Evolutionary conservation across 2,888 invertebrate genomes (phyloP).

Genomic region (Hypsopygia costalis): DNA sequence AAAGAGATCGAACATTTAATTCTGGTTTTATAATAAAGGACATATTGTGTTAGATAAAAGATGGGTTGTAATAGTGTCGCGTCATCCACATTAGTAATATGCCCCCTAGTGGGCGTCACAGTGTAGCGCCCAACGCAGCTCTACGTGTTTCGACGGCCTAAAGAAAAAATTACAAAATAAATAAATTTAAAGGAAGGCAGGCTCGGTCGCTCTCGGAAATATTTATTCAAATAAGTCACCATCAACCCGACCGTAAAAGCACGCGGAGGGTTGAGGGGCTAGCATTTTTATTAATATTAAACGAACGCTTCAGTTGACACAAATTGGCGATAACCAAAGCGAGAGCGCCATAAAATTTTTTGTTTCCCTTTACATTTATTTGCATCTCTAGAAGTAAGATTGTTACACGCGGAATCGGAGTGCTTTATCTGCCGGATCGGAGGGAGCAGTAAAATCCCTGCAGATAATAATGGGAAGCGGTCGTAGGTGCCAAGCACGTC

Average conservation of each 20-base stretch:
- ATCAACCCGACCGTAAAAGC: slow-evolving; percentile 75
- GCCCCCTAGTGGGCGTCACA: slow-evolving; percentile 62
- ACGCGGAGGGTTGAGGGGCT: slow-evolving; percentile 69
- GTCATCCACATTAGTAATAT: slow-evolving; percentile 71
- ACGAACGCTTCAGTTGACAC: slow-evolving; percentile 77
- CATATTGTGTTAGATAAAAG: slow-evolving; percentile 74
- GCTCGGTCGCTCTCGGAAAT: slow-evolving; percentile 59
- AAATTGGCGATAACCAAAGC: slow-evolving; percentile 76
- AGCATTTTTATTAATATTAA: slow-evolving; percentile 78
- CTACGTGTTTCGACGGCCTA: slow-evolving; percentile 32
- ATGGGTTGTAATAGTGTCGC: slow-evolving; percentile 74
- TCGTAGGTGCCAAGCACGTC: slow-evolving; percentile 23
- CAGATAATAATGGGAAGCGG: slow-evolving; percentile 25
- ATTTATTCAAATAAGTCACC: slow-evolving; percentile 79
- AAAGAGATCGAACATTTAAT: slow-evolving; percentile 69
- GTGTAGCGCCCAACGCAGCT: slow-evolving; percentile 27
- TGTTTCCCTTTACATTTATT: slow-evolving; percentile 51
- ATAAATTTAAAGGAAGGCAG: slow-evolving; percentile 53
- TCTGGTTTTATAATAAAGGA: slow-evolving; percentile 73
- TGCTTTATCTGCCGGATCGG: slow-evolving; percentile 18
- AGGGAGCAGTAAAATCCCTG: slow-evolving; percentile 14
- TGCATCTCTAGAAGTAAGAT: slow-evolving; percentile 44
- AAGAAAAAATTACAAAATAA: slow-evolving; percentile 58
- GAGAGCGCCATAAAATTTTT: slow-evolving; percentile 56
- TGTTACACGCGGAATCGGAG: slow-evolving; percentile 22